These are phyloP conservation scores for Hippocampus abdominalis DNA, from an alignment of 2,113 vertebrate species.

Conservation along the genomic window DNA sequence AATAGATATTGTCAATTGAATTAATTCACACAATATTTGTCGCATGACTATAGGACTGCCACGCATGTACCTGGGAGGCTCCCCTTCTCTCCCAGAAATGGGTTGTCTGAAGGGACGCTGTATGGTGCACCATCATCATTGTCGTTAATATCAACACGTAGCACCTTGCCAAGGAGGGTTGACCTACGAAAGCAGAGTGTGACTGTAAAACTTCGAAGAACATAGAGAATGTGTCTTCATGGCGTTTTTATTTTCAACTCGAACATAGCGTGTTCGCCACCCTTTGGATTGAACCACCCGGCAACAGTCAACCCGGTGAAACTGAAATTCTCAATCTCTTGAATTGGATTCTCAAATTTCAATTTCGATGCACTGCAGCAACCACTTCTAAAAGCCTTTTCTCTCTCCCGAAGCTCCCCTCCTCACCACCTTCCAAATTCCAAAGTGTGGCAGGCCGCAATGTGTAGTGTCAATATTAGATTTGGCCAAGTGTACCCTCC, in stretches of 20 bases:
- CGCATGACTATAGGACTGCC: background rate
- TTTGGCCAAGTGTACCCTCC: conserved; percentile 41
- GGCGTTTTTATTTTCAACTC: background rate
- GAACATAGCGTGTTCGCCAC: background rate
- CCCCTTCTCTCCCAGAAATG: conserved; percentile 68
- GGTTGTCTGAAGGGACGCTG: conserved; percentile 77
- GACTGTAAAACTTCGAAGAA: background rate
- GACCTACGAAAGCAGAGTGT: conserved; percentile 59
- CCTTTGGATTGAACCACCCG: background rate
- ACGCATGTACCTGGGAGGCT: conserved; percentile 54
- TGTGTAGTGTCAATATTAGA: conserved; percentile 67
- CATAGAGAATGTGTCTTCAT: background rate
- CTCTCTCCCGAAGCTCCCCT: background rate
- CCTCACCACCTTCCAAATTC: conserved; percentile 19
- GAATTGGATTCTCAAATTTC: background rate
- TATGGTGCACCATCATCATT: conserved; percentile 70
- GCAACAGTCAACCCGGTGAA: background rate
- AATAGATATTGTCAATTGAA: background rate
- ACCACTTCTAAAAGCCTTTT: background rate
- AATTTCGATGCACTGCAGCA: background rate
- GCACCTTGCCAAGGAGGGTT: conserved; percentile 74
- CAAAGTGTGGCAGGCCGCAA: conserved; percentile 36
- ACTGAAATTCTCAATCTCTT: background rate
- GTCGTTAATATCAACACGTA: conserved; percentile 72
- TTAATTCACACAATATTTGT: background rate